Conservation (phyloP, 2,113 vertebrate species). For the Murina feae region DNA sequence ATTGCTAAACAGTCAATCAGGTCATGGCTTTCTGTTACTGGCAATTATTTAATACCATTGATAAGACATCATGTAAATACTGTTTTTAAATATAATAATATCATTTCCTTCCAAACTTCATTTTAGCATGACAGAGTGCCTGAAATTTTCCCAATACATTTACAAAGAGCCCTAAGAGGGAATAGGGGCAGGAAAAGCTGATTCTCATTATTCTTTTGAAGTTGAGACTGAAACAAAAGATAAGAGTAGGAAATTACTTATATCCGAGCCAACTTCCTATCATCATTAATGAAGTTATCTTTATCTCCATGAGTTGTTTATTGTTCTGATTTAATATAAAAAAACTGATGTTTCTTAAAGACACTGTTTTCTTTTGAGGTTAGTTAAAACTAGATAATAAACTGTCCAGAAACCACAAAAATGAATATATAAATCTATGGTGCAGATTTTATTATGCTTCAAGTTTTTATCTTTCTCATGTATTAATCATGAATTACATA, state of each 20-base stretch:
- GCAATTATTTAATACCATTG: not conserved
- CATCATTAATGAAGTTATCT: conserved; percentile 60
- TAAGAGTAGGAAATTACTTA: conserved; percentile 51
- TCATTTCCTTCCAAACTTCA: not conserved
- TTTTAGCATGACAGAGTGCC: not conserved
- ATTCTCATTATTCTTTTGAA: conserved; percentile 52
- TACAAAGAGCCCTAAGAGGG: not conserved
- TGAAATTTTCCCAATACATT: not conserved
- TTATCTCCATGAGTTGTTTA: conserved; percentile 64
- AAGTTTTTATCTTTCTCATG: conserved; percentile 12
- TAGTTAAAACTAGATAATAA: conserved; percentile 46
- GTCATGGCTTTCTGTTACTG: not conserved
- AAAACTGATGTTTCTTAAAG: conserved; percentile 44
- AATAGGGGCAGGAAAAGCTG: conserved; percentile 45
- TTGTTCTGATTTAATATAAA: conserved; percentile 53
- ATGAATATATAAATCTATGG: conserved; percentile 12
- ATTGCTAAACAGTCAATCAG: not conserved
- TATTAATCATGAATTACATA: not conserved
- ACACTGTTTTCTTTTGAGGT: conserved; percentile 43
- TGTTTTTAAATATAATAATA: not conserved
- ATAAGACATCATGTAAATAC: not conserved
- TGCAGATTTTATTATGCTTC: conserved; percentile 1
- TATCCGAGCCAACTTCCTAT: conserved; percentile 25
- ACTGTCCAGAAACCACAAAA: not conserved
- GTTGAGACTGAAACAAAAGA: conserved; percentile 37